Conservation (phyloP, 1,140 invertebrate species). For the Archivesica marissinica region DNA sequence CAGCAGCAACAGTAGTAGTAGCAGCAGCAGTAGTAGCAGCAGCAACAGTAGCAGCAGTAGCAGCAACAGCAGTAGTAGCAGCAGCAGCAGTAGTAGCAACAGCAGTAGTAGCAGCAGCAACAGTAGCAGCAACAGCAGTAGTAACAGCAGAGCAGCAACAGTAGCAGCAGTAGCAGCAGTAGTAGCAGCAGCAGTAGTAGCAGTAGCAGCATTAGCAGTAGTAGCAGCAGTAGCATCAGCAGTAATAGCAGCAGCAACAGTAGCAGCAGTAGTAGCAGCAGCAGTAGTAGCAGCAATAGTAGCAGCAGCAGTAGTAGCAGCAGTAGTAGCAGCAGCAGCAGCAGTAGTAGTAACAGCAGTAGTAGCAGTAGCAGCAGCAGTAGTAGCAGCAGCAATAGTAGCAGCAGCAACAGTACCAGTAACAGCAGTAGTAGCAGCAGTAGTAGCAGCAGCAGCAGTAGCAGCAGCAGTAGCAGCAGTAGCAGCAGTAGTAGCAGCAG, state of each 20-base stretch:
- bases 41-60: slow-evolving; percentile 30
- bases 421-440: slow-evolving; percentile 31
- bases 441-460: slow-evolving; percentile 14
- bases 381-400: slow-evolving; percentile 31
- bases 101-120: slow-evolving; percentile 5
- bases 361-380: slow-evolving; percentile 33
- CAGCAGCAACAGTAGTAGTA: slow-evolving; percentile 29
- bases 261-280: slow-evolving; percentile 19
- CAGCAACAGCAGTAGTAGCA: slow-evolving; percentile 29
- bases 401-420: slow-evolving; percentile 26
- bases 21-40: slow-evolving; percentile 27
- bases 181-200: slow-evolving; percentile 36
- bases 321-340: neutral
- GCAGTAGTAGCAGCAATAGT: slow-evolving; percentile 23
- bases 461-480: neutral
- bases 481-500: slow-evolving; percentile 41
- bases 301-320: slow-evolving; percentile 27
- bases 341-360: slow-evolving; percentile 27
- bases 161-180: slow-evolving; percentile 6
- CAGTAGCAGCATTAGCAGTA: no score
- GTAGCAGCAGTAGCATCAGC: no score
- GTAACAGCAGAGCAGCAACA: no score
- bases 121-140: slow-evolving; percentile 12
- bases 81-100: neutral
- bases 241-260: slow-evolving; percentile 12